Base-by-base conservation (phyloP, 2,888 invertebrate species). In the Ichneumon xanthorius region DNA sequence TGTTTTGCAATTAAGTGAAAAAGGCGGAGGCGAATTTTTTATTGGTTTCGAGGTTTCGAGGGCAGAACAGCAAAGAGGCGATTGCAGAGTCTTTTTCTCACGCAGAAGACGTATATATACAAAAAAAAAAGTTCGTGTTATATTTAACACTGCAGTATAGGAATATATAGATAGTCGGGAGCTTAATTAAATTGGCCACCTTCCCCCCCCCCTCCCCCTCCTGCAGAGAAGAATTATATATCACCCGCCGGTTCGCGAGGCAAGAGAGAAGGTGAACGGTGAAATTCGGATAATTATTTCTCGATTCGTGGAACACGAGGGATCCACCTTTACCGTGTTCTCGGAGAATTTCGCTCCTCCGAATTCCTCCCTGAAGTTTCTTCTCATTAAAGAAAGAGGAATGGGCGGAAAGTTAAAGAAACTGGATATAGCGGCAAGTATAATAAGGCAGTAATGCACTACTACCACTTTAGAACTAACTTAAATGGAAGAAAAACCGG, bases 251-350 rank as follows among this genome's bases (percentile, higher is more conserved):
- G 71, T 76, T 48, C 50, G 58, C 16, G 11, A 33, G 37, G 45
- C 19, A 33, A 22, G 40, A 26, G 55, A 26, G 33, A 50, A 53
- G 72, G 70, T 63, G 61, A 73, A 48, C 53, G 75, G 26, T 78
- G 45, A 75, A 81, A 81, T 85, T 85, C 71, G 68, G 78, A 85
- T 81, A 85, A 81, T 85, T 85, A 85, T 85, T 81, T 68, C 63
- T 81, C 78, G 68, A 85, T 85, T 81, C 70, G 71, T 48, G 70
- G 53, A 73, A 61, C 26, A 65, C 26, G 30, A 48, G 19, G 81
- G 81, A 85, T 81, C 85, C 85, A 81, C 85, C 85, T 78, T 78
- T 85, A 75, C 70, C 78, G 73, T 85, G 85, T 85, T 81, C 81
- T 40, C 55, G 63, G 55, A 37, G 33, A 78, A 73, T 81, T 70